Percentiles rank a stretch among this genome's conserved stretches.
phyloP scores from a whole-genome alignment of 2,888 invertebrate genomes.

The Melanostoma mellinum region DNA sequence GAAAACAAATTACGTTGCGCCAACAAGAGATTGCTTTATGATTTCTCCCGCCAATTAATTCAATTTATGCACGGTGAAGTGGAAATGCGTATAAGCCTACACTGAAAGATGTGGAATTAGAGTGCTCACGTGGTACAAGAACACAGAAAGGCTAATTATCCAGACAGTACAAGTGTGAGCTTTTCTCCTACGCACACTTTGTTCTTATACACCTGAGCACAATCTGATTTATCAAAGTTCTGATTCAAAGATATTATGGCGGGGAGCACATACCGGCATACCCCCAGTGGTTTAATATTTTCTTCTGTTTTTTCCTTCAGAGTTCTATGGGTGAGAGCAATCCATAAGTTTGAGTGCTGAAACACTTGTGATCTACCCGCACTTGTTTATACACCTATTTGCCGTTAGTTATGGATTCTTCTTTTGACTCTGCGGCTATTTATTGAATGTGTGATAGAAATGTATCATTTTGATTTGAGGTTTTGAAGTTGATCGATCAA shows the following conservation, averaged over 20 bases:
- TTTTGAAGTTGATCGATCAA: slow-evolving; percentile 49
- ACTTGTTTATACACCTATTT: slow-evolving; percentile 47
- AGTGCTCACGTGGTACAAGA: slow-evolving; percentile 48
- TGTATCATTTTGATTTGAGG: slow-evolving; percentile 54
- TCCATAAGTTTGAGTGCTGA: slow-evolving; percentile 34
- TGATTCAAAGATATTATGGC: no score
- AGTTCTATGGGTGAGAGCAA: neutral
- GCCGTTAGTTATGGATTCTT: slow-evolving; percentile 56
- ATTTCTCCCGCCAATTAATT: slow-evolving; percentile 80
- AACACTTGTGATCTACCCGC: slow-evolving; percentile 45
- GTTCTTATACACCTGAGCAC: no score
- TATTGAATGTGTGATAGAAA: slow-evolving; percentile 22
- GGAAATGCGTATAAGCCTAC: neutral
- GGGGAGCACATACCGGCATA: no score
- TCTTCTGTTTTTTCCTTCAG: slow-evolving; percentile 25
- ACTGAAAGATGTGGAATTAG: neutral
- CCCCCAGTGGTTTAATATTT: slow-evolving; percentile 20
- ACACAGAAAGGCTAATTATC: slow-evolving; percentile 26
- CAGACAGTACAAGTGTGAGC: no score
- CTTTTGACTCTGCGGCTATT: slow-evolving; percentile 13
- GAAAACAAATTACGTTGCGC: slow-evolving; percentile 25
- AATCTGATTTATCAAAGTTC: no score
- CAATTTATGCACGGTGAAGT: slow-evolving; percentile 77
- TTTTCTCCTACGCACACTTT: no score
- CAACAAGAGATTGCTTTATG: slow-evolving; percentile 79